Evolutionary conservation across 2,797 vertebrate species (phyloP).

Genomic region (Tokudaia tokunoshimensis): DNA sequence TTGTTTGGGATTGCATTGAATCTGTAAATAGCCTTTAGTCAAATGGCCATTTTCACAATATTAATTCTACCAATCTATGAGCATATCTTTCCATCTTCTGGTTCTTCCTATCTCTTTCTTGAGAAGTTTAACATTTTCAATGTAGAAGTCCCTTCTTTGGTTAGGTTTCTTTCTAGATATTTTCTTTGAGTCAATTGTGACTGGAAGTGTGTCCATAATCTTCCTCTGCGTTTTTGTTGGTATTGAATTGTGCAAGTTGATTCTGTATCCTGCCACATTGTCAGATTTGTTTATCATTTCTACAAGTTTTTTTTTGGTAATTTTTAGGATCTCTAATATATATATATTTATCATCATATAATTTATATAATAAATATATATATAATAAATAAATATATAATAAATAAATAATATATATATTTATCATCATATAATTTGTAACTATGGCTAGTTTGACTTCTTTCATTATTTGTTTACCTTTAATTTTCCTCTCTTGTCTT

Average conservation of each 20-base stretch:
- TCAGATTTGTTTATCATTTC: background rate
- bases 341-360: background rate
- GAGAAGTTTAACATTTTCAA: no score
- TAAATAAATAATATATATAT: no score
- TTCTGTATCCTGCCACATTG: background rate
- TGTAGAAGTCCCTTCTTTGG: no score
- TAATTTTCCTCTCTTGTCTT: background rate
- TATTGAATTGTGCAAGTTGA: background rate
- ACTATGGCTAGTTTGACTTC: background rate
- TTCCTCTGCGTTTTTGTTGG: background rate
- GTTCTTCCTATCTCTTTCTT: no score
- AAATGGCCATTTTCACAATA: background rate
- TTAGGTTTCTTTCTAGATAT: no score
- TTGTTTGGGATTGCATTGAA: background rate
- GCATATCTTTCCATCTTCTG: no score
- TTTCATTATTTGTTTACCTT: background rate
- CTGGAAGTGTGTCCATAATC: background rate
- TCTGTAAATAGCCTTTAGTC: background rate
- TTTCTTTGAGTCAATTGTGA: background rate
- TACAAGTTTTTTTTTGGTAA: background rate
- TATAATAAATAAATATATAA: no score
- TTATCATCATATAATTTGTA: background rate
- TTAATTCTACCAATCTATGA: background rate
- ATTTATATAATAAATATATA: no score
- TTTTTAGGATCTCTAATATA: background rate